Percentiles rank a stretch among this genome's conserved stretches.
phyloP scores from a whole-genome alignment of 37 sponge, comb jelly and placozoan species.

The Haliclona indistincta region DNA sequence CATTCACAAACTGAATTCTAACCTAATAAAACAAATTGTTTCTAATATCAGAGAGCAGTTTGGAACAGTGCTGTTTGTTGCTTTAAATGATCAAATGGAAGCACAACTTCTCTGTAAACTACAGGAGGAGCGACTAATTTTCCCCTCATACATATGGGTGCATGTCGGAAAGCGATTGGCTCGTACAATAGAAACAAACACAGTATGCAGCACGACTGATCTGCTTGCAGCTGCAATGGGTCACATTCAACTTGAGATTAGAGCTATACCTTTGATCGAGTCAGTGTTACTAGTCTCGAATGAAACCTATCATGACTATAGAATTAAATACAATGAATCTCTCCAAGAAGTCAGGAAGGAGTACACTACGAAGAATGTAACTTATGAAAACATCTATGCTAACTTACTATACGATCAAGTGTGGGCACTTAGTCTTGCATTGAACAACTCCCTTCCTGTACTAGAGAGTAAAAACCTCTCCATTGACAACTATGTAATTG shows the following conservation, averaged over 20 bases:
- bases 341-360: neutral
- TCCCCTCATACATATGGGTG: too few relatives aligned
- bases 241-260: neutral
- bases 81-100: too few relatives aligned
- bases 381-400: neutral
- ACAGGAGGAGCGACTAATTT: too few relatives aligned
- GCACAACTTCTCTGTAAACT: too few relatives aligned
- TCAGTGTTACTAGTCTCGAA: too few relatives aligned
- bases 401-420: constrained; percentile 9
- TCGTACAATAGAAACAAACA: too few relatives aligned
- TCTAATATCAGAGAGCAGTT: too few relatives aligned
- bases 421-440: constrained; percentile 14
- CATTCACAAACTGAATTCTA: too few relatives aligned
- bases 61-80: too few relatives aligned
- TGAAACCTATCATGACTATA: neutral
- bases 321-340: neutral
- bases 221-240: neutral
- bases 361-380: neutral
- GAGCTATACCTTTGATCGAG: neutral
- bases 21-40: too few relatives aligned
- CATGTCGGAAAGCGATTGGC: too few relatives aligned
- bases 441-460: neutral
- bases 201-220: too few relatives aligned
- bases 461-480: constrained; percentile 3
- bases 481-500: neutral